phyloP scores from a whole-genome alignment of 2,888 invertebrate species.

The Microplitis manilae region DNA sequence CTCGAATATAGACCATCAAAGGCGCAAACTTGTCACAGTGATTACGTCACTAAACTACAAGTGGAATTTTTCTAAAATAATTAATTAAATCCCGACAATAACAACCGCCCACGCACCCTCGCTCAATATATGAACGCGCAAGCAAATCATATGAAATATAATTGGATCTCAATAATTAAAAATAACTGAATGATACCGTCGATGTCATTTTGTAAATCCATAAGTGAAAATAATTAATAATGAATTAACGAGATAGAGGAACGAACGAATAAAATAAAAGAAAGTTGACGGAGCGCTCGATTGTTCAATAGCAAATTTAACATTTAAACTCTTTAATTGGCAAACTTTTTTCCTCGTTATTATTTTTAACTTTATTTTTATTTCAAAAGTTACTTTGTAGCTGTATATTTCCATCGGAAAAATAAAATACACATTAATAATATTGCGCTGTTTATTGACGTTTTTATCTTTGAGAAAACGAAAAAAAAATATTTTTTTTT shows the following conservation, averaged over 20 bases:
- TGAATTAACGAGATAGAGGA: not conserved
- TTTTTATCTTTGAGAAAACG: not conserved
- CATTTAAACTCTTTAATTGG: conserved; percentile 20
- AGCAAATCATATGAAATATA: not conserved
- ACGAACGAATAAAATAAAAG: not conserved
- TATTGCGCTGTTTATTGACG: not conserved
- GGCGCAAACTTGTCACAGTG: conserved; percentile 15
- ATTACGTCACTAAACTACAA: conserved; percentile 2
- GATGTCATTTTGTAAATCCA: not conserved
- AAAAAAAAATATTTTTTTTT: not conserved
- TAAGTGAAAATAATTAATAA: not conserved
- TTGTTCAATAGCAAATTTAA: conserved; percentile 3
- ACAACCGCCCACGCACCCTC: not conserved
- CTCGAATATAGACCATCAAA: conserved; percentile 34
- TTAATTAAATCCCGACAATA: not conserved
- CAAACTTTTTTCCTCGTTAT: conserved; percentile 16
- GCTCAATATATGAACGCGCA: not conserved
- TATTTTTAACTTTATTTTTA: not conserved
- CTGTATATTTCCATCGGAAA: not conserved
- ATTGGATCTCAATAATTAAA: conserved; percentile 7
- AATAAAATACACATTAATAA: not conserved
- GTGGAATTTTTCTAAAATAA: not conserved
- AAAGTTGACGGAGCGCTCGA: not conserved
- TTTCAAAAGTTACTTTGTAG: not conserved
- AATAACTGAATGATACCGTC: not conserved